Base-by-base conservation (phyloP, 2,888 invertebrate genomes). In the Miltochrista miniata region DNA sequence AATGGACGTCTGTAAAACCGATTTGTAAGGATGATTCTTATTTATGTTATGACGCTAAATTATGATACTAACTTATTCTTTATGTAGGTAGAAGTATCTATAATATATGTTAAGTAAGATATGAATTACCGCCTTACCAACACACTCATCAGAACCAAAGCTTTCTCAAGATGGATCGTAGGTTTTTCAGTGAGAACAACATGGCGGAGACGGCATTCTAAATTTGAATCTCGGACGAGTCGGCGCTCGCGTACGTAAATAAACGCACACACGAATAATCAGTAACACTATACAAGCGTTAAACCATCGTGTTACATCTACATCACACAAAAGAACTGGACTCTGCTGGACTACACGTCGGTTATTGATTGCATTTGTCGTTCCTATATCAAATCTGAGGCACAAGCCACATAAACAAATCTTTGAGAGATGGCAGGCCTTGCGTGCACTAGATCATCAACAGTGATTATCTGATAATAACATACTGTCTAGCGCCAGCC, bases 141-240 rank as follows among this genome's bases (percentile, higher is more conserved):
- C 18, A 18, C 63, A 77, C 69, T 70, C 77, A 80, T 81, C 84
- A 83, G 75, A 80, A 80, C 76, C 76, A 76, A 76, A 67, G 72
- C 72, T 83, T 81, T 75, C 75, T 79, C 74, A 74, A 80, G 79
- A 83, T 83, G 81, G 85, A 81, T 87, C 80, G 85, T 89, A 86
- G 87, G 84, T 89, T 90, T 90, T 90, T 87, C 90, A 86, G 86
- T 70, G 82, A 86, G 84, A 88, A 84, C 90, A 90, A 90, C 90
- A 90, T 90, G 91, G 90, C 90, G 91, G 90, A 85, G 90, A 86
- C 87, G 87, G 85, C 78, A 87, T 89, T 91, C 91, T 91, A 91
- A 87, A 85, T 91, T 90, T 90, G 91, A 89, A 91, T 88, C 90
- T 90, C 90, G 91, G 90, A 87, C 91, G 90, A 90, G 90, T 90